Evolutionary conservation across 1,140 invertebrate species (phyloP).

Genomic region (Papilio polyxenes): DNA sequence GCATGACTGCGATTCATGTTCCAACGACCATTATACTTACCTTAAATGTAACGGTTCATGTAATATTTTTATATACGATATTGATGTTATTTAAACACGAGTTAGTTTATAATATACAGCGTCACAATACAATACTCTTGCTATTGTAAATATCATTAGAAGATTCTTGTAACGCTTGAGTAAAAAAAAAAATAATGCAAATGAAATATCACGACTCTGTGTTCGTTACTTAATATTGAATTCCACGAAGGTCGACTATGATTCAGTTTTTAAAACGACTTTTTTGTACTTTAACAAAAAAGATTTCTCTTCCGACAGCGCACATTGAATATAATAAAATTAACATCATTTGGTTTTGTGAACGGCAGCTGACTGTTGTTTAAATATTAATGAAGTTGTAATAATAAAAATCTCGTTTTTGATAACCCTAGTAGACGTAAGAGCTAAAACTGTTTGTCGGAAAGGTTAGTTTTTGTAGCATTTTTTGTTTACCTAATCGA

Average conservation of each 20-base stretch:
- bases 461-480: constrained; percentile 16
- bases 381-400: constrained; percentile 34
- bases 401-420: constrained; percentile 20
- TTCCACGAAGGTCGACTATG: background rate
- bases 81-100: constrained; percentile 21
- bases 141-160: background rate
- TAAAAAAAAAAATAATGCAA: background rate
- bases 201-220: background rate
- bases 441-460: background rate
- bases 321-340: constrained; percentile 26
- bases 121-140: background rate
- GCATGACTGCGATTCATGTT: constrained; percentile 28
- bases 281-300: constrained; percentile 15
- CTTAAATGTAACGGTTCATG: constrained; percentile 28
- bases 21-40: constrained; percentile 14
- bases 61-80: constrained; percentile 19
- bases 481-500: constrained; percentile 11
- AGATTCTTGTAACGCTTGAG: background rate
- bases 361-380: background rate
- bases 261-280: constrained; percentile 15
- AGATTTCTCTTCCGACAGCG: constrained; percentile 12
- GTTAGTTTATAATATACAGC: constrained; percentile 13
- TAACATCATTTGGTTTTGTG: constrained; percentile 13
- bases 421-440: background rate
- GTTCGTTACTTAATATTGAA: background rate